Evolutionary conservation across 2,797 vertebrate species (phyloP), one percentile per base, ranked within the genome.

Genomic region (Cirrhinus molitorella): DNA sequence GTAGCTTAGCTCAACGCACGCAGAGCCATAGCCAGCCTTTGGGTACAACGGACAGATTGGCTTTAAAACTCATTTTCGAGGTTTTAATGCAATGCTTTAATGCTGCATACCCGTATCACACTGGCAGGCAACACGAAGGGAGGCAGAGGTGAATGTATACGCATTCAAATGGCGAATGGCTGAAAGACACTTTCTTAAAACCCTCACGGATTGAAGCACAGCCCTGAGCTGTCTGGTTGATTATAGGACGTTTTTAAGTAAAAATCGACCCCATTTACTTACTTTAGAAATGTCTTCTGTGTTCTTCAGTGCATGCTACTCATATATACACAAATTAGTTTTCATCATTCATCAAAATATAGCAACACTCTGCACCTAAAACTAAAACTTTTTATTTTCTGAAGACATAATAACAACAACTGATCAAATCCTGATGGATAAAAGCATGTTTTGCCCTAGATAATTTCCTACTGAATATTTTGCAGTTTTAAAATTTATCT

Each of bases 1-100:
- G 67, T 57, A 76, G 82, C 79, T 76, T 68, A 79, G 68, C 85
- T 75, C 55, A 79, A 81, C 55, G 61, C 87, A 63, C 63, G 34
- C 82, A 51, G 37, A 59, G 31, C 37, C 84, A n/a, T 65, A 37
- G 43, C 45, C 45, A 66, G 45, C 45, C 31, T n/a, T 28, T 28
- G 59, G 25, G 25, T 40, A 5, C 23, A 59, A 47, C 19, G 55
- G 45, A 40, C 23, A 45, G 40, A 61, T 21, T 37, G 65, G 28
- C 74, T 77, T 78, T 78, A 70, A 77, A 83, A 70, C 53, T 77
- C 53, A 47, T 47, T 59, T n/a, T 37, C 17, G 34, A 75, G 43
- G 71, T 75, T 65, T 81, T 40, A 66, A 81, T 73, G 79, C 53
- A 25, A n/a, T 40, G 61, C 21, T 77, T 83, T 65, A 75, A 76